These are phyloP conservation scores for zebrafish (Danio rerio) DNA, from an alignment of 2,113 vertebrate genomes.

Conservation along the genomic window GRCz12tu NC_133179.1:2045501-2046000, in stretches of 20 bases:
- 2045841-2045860: neutral
- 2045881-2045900: too few species aligned
- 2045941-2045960: too few species aligned
- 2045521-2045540: too few species aligned
- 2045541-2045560: too few species aligned
- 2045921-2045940: too few species aligned
- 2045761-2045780: neutral
- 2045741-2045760: conserved; percentile 39
- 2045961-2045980: too few species aligned
- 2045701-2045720: conserved; percentile 31
- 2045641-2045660: conserved; percentile 18
- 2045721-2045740: neutral
- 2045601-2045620: conserved; percentile 22
- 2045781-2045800: neutral
- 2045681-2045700: conserved; percentile 24
- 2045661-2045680: conserved; percentile 1
- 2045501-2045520: too few species aligned
- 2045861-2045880: too few species aligned
- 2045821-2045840: neutral
- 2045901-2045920: too few species aligned
- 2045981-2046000: too few species aligned
- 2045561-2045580: too few species aligned
- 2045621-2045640: conserved; percentile 4
- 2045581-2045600: neutral
- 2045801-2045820: neutral